phyloP scores from a whole-genome alignment of 92 coral and sea anemone species.

The Paragorgia papillata region DNA sequence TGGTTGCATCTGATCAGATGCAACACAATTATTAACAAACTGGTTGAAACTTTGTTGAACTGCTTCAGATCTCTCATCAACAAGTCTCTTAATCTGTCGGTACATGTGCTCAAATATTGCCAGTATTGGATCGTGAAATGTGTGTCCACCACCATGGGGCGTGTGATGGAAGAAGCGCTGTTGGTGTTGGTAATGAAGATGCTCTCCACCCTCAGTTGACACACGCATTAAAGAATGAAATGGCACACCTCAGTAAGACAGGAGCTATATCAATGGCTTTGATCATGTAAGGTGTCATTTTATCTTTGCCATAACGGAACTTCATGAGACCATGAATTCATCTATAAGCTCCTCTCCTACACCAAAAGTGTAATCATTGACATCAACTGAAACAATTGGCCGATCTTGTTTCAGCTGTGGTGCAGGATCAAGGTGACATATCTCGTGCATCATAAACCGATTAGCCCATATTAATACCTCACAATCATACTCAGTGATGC shows the following conservation, averaged over 20 bases:
- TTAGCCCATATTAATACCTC: constrained; percentile 43
- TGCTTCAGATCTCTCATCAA: constrained; percentile 26
- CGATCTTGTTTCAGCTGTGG: constrained; percentile 11
- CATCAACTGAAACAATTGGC: constrained; percentile 1
- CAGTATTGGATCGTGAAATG: constrained; percentile 44
- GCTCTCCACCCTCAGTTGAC: constrained; percentile 56
- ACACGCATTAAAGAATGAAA: constrained; percentile 51
- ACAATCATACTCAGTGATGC: constrained; percentile 42
- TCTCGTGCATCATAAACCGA: constrained; percentile 39
- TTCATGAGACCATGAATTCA: constrained; percentile 37
- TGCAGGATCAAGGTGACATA: constrained; percentile 33
- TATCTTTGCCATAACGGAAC: constrained; percentile 45
- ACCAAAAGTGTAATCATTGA: constrained; percentile 38
- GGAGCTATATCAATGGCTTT: constrained; percentile 53
- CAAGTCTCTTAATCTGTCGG: constrained; percentile 39
- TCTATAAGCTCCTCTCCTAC: constrained; percentile 29
- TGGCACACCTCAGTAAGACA: constrained; percentile 33
- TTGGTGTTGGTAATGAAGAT: constrained; percentile 50
- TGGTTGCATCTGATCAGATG: not conserved
- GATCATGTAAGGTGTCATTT: constrained; percentile 48
- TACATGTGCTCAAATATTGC: constrained; percentile 50
- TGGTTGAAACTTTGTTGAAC: constrained; percentile 11
- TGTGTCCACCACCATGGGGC: constrained; percentile 44
- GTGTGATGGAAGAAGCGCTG: constrained; percentile 50
- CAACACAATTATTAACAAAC: constrained; percentile 11